These are phyloP conservation scores for Lepidurus couesii DNA, from an alignment of 1,140 invertebrate species.

Conservation along the genomic window DNA sequence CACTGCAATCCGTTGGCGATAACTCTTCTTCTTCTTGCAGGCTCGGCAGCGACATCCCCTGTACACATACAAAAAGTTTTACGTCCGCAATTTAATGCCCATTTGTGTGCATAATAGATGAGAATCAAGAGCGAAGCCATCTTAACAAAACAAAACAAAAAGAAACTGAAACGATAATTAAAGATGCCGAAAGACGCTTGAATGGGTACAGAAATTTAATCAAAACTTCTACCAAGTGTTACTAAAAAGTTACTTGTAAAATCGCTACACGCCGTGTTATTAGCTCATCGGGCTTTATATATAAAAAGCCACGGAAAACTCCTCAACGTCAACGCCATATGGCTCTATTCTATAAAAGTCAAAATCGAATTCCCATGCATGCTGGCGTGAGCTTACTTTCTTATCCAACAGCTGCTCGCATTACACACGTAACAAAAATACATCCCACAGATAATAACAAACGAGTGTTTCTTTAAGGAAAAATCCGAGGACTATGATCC, in stretches of 20 bases:
- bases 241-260: too few species aligned
- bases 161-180: too few species aligned
- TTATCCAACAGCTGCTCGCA: constrained; percentile 2
- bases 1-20: constrained; percentile 58
- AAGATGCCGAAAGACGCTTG: too few species aligned
- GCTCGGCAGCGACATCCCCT: constrained; percentile 8
- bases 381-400: neutral
- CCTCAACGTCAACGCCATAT: constrained; percentile 11
- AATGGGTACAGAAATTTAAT: too few species aligned
- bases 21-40: constrained; percentile 50
- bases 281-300: too few species aligned
- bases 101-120: too few species aligned
- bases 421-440: constrained; percentile 6
- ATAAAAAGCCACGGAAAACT: neutral
- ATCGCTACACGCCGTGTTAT: too few species aligned
- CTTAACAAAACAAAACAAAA: too few species aligned
- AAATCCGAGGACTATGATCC: neutral
- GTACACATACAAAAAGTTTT: neutral
- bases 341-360: neutral
- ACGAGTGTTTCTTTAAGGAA: neutral
- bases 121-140: too few species aligned
- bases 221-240: too few species aligned
- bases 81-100: too few species aligned
- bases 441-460: neutral
- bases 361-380: constrained; percentile 19